phyloP scores from a whole-genome alignment of 1,140 invertebrate genomes.

The Paramacrobiotus metropolitanus region DNA sequence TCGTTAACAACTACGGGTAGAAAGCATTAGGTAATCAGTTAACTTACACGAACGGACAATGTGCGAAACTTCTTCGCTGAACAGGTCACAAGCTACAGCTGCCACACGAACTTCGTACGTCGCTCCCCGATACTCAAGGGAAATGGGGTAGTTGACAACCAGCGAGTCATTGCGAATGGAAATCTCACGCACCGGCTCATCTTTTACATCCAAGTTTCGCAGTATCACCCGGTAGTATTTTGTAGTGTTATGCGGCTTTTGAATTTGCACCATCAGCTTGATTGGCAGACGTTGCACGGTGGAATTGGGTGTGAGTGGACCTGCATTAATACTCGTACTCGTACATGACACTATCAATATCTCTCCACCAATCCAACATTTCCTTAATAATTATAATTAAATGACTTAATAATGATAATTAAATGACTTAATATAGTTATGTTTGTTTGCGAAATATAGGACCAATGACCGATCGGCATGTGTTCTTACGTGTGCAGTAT shows the following conservation, averaged over 20 bases:
- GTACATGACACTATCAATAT: neutral
- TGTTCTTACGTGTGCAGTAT: neutral
- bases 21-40: too few species aligned
- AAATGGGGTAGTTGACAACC: constrained; percentile 8
- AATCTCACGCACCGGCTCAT: neutral
- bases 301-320: neutral
- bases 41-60: neutral
- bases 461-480: neutral
- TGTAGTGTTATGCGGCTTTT: neutral
- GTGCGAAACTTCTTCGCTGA: neutral
- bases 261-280: neutral
- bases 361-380: neutral
- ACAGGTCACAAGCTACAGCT: neutral
- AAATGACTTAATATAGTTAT: too few species aligned
- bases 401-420: too few species aligned
- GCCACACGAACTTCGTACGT: constrained; percentile 1
- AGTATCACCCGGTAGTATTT: neutral
- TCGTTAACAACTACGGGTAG: too few species aligned
- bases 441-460: neutral
- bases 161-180: constrained; percentile 6
- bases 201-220: neutral
- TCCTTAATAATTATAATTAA: neutral
- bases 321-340: neutral
- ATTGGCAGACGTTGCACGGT: neutral
- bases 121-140: constrained; percentile 4